Percentiles rank a stretch among this genome's conserved stretches.
Conservation (phyloP, 2,113 vertebrate genomes). For the Hiodon alosoides region DNA sequence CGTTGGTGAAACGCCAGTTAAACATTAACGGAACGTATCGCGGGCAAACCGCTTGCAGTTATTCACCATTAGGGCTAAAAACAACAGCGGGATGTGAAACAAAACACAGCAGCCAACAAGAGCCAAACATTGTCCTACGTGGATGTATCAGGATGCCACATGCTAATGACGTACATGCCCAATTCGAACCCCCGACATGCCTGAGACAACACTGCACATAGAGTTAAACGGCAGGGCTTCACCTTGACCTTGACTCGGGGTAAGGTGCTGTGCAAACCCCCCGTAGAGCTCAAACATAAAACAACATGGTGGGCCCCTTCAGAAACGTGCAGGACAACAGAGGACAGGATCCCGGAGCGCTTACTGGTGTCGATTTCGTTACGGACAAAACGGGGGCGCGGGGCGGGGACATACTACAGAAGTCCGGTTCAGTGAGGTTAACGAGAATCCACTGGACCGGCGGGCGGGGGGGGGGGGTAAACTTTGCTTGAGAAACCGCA, state of each 20-base stretch:
- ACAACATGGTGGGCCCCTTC: not conserved
- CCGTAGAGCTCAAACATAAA: not conserved
- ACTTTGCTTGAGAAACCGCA: constrained; percentile 26
- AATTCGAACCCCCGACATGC: not conserved
- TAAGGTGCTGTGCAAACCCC: not conserved
- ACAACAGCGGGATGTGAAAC: not conserved
- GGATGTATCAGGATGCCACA: not conserved
- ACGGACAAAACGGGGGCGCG: not conserved
- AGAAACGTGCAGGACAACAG: not conserved
- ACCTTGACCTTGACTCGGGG: not conserved
- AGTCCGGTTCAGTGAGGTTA: constrained; percentile 15
- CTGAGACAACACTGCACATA: constrained; percentile 19
- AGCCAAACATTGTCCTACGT: not conserved
- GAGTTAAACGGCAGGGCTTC: not conserved
- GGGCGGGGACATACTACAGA: not conserved
- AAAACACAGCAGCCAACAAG: not conserved
- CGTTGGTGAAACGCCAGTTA: not conserved
- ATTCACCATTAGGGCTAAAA: not conserved
- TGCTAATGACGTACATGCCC: not conserved
- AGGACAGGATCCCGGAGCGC: not conserved
- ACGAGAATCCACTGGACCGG: constrained; percentile 1
- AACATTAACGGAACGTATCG: constrained; percentile 5
- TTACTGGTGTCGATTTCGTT: not conserved
- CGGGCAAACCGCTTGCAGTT: not conserved
- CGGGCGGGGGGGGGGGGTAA: too few species aligned